Percentiles rank a stretch among this genome's conserved stretches.
Evolutionary conservation across 2,797 vertebrate species (phyloP).

Genomic region (Gadopsis bispinosus): DNA sequence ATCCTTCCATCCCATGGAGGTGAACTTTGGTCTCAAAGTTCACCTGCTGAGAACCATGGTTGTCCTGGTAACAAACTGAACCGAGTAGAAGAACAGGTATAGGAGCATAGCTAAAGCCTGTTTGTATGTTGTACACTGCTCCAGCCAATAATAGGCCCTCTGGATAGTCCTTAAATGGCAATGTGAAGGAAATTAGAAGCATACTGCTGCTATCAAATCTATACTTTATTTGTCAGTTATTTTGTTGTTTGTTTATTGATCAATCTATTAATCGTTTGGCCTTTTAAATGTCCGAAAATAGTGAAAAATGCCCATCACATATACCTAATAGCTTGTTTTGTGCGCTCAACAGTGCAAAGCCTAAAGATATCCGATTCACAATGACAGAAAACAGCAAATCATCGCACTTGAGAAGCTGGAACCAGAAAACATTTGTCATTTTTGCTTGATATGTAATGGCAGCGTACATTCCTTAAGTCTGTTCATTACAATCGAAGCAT

Average conservation of each 20-base stretch:
- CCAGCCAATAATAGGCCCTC: neutral
- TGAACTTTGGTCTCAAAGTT: conserved; percentile 80
- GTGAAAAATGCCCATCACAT: neutral
- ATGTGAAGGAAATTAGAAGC: neutral
- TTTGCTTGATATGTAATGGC: neutral
- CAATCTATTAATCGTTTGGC: neutral
- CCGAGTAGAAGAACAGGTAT: neutral
- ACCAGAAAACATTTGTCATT: neutral
- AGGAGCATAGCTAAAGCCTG: conserved; percentile 4
- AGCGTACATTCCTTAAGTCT: conserved; percentile 8
- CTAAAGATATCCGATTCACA: neutral
- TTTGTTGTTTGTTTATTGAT: neutral
- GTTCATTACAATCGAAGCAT: neutral
- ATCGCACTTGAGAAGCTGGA: neutral
- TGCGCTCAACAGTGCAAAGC: neutral
- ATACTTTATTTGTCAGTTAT: neutral
- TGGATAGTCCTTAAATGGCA: neutral
- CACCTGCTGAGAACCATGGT: conserved; percentile 66
- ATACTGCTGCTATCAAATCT: neutral
- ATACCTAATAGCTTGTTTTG: neutral
- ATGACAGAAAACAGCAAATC: neutral
- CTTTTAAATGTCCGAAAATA: neutral
- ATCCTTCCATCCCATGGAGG: conserved; percentile 41
- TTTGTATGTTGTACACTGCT: neutral
- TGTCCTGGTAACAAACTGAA: conserved; percentile 68